Evolutionary conservation across 2,888 invertebrate genomes (phyloP).

Genomic region (Liodrosophila aerea): DNA sequence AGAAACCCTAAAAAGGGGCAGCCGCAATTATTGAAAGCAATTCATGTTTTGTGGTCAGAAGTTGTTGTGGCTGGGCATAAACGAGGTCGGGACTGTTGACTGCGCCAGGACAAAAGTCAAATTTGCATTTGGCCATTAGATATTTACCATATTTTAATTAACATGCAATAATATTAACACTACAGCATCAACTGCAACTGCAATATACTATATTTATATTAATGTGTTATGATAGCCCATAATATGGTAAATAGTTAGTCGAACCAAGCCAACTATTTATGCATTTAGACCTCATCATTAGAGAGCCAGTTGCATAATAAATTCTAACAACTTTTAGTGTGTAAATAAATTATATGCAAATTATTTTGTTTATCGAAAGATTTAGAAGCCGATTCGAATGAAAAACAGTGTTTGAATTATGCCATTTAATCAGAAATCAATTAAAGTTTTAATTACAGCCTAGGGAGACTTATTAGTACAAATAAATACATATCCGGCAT

Average conservation of each 20-base stretch:
- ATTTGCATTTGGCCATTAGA: constrained; percentile 55
- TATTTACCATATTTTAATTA: constrained; percentile 63
- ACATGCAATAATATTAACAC: constrained; percentile 48
- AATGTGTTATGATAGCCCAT: constrained; percentile 11
- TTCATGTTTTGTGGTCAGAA: constrained; percentile 54
- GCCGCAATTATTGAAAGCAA: constrained; percentile 68
- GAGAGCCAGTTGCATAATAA: background rate
- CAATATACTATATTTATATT: constrained; percentile 10
- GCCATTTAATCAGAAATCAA: too few species aligned
- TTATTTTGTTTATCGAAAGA: background rate
- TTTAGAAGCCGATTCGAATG: background rate
- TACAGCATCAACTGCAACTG: constrained; percentile 11
- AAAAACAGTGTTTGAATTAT: too few species aligned
- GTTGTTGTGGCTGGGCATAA: constrained; percentile 2
- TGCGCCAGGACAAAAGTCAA: constrained; percentile 44
- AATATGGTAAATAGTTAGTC: background rate
- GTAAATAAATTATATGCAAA: background rate
- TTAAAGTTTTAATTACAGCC: too few species aligned
- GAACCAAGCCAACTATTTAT: background rate
- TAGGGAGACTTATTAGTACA: too few species aligned
- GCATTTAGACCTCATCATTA: too few species aligned
- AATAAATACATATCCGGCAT: too few species aligned
- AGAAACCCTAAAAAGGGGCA: constrained; percentile 28
- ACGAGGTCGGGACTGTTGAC: constrained; percentile 9
- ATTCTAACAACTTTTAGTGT: background rate